These are phyloP conservation scores for Antidorcas marsupialis DNA, from an alignment of 2,113 vertebrate genomes.

Conservation along the genomic window DNA sequence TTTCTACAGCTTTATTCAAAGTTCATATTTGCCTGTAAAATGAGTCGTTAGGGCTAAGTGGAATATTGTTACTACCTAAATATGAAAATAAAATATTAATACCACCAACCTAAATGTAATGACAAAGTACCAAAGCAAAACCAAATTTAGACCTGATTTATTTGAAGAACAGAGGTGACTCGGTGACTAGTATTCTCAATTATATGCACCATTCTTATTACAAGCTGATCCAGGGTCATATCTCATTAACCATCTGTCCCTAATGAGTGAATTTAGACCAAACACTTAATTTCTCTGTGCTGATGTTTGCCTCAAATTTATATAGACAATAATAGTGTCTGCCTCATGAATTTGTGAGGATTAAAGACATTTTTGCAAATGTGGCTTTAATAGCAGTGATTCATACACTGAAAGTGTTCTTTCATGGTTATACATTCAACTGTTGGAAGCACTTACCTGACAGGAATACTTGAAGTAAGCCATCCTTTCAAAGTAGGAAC, in stretches of 20 bases:
- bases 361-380: fast-evolving
- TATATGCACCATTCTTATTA: not conserved
- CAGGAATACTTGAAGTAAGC: not conserved
- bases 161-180: not conserved
- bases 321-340: not conserved
- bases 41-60: not conserved
- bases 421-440: not conserved
- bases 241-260: not conserved
- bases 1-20: not conserved
- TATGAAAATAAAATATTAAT: not conserved
- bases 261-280: not conserved
- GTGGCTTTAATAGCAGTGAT: not conserved
- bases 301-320: not conserved
- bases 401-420: not conserved
- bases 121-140: not conserved
- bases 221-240: not conserved
- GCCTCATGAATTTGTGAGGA: not conserved
- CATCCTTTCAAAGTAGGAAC: not conserved
- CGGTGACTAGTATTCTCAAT: not conserved
- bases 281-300: not conserved
- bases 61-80: not conserved
- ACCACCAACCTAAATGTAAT: not conserved
- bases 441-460: not conserved
- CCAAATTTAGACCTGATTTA: not conserved
- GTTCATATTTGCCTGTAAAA: not conserved